These are phyloP conservation scores for Drosophila grimshawi DNA, from an alignment of 1,140 invertebrate species.

Conservation along the genomic window DNA sequence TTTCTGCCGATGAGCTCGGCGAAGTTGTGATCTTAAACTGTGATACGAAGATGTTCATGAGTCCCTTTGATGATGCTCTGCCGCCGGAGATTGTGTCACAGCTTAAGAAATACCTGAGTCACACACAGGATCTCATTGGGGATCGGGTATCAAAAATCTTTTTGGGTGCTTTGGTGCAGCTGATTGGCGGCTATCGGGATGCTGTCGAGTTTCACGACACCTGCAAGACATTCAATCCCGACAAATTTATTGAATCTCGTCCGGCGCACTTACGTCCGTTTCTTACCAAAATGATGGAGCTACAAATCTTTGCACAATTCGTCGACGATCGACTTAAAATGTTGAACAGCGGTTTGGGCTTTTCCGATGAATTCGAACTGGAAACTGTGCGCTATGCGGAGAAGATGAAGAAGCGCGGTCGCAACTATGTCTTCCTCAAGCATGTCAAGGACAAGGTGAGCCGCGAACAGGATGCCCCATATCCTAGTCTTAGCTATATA, in stretches of 20 bases:
- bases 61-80: constrained; percentile 94
- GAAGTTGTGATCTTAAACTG: constrained; percentile 97
- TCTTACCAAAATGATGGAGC: constrained; percentile 94
- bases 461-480: not conserved
- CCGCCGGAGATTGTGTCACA: constrained; percentile 92
- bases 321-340: constrained; percentile 96
- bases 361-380: constrained; percentile 97
- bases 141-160: constrained; percentile 96
- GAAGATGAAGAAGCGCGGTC: constrained; percentile 91
- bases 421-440: constrained; percentile 92
- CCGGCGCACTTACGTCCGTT: constrained; percentile 93
- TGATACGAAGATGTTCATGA: constrained; percentile 93
- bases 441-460: constrained; percentile 90
- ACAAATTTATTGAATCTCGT: constrained; percentile 94
- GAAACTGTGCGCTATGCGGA: constrained; percentile 94
- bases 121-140: constrained; percentile 87
- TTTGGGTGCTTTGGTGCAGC: constrained; percentile 93
- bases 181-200: constrained; percentile 97
- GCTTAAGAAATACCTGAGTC: constrained; percentile 87
- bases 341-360: constrained; percentile 94
- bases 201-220: constrained; percentile 91
- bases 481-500: constrained; percentile 7
- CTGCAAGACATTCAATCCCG: constrained; percentile 93
- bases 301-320: constrained; percentile 98
- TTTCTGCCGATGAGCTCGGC: constrained; percentile 90